Evolutionary conservation across 2,888 invertebrate species (phyloP), one percentile per base, ranked within the genome.

Genomic region (Eudasyphora cyanicolor): DNA sequence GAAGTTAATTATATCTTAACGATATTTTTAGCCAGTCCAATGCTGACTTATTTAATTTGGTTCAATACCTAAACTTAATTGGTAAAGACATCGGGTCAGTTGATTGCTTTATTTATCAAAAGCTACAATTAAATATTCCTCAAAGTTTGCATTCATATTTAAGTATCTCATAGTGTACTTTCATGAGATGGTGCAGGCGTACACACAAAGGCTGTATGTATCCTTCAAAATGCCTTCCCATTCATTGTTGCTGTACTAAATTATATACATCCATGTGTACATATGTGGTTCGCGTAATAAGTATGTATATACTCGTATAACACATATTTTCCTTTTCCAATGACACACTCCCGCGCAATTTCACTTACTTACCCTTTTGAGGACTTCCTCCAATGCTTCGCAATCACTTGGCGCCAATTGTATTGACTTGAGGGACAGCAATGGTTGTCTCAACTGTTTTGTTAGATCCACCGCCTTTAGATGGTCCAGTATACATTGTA

Each of bases 321-420:
- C n/a, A n/a, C n/a, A n/a, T 69, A 24, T 35, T 73, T 45, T 32
- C 57, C 45, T 24, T 4, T n/a, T n/a, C n/a, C n/a, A n/a, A n/a
- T n/a, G n/a, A n/a, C n/a, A n/a, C 57, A 2, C 69, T 75, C 21
- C 38, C 29, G 29, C 19, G 75, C 38, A 62, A 69, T 6, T 29
- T 70, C 21, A 19, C 27, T 21, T 32, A 75, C 85, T 87, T 87
- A 92, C 95, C 90, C 96, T 93, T 89, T 96, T 94, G 82, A 98
- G 94, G 80, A 98, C 93, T 87, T 97, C 96, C 91, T 98, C 98
- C 71, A 98, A 92, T 17, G 97, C 95, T 93, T 98, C 97, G 90
- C 95, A 95, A 85, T 95, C 95, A 79, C 94, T 94, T 85, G 94
- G 92, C 84, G 95, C 94, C 83, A 96, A 92, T 85, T 94, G 93